phyloP scores from a whole-genome alignment of 2,888 invertebrate genomes.

The Tryphoninae sp. region DNA sequence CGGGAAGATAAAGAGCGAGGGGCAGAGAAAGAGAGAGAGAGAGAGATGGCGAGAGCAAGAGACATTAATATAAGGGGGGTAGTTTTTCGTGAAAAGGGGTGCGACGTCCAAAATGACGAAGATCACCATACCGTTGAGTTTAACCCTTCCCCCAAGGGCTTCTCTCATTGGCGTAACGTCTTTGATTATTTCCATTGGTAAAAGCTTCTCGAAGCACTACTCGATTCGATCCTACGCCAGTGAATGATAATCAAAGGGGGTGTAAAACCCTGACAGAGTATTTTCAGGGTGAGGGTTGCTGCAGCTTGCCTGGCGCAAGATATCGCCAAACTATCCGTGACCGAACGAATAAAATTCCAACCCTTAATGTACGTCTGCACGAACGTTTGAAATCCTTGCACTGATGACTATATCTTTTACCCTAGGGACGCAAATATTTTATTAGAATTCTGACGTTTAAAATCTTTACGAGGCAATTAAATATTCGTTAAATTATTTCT shows the following conservation, averaged over 20 bases:
- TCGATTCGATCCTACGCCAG: slow-evolving; percentile 74
- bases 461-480: background rate
- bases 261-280: slow-evolving; percentile 70
- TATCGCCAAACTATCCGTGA: slow-evolving; percentile 61
- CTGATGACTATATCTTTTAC: background rate
- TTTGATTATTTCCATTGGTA: slow-evolving; percentile 7
- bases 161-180: slow-evolving; percentile 49
- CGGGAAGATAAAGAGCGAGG: slow-evolving; percentile 78
- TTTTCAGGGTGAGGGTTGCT: slow-evolving; percentile 66
- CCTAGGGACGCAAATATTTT: background rate
- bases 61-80: slow-evolving; percentile 68
- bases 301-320: slow-evolving; percentile 42
- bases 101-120: slow-evolving; percentile 53
- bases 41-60: slow-evolving; percentile 1
- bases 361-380: slow-evolving; percentile 16
- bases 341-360: slow-evolving; percentile 58
- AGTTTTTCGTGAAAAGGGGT: slow-evolving; percentile 55
- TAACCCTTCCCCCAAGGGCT: slow-evolving; percentile 48
- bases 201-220: slow-evolving; percentile 22
- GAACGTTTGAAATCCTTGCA: background rate
- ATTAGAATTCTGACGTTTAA: background rate
- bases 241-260: slow-evolving; percentile 75
- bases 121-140: slow-evolving; percentile 55
- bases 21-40: too few relatives aligned
- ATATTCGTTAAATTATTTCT: background rate